These are phyloP conservation scores for Chaunax sp. DNA, from an alignment of 2,797 vertebrate genomes.

Conservation along the genomic window DNA sequence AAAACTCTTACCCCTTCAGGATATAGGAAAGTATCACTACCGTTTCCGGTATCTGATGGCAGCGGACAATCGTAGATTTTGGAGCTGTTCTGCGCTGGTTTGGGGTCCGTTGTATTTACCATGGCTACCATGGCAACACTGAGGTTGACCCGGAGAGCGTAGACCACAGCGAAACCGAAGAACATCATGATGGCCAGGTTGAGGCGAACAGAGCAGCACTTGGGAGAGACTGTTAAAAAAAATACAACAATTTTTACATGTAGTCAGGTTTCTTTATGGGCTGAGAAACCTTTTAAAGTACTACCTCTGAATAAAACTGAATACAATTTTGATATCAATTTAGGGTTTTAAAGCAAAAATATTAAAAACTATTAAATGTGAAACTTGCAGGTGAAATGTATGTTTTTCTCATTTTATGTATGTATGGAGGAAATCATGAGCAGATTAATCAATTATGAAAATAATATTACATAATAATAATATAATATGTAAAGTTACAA, in stretches of 20 bases:
- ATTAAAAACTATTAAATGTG: too few relatives aligned
- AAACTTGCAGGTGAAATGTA: too few relatives aligned
- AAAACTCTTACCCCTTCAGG: constrained; percentile 74
- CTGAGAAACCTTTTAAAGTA: not conserved
- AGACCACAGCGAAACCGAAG: constrained; percentile 86
- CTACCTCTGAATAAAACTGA: too few relatives aligned
- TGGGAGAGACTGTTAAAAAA: constrained; percentile 61
- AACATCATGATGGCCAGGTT: constrained; percentile 88
- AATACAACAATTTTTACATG: not conserved
- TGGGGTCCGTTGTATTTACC: constrained; percentile 81
- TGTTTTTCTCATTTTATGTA: too few relatives aligned
- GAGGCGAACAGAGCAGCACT: constrained; percentile 86
- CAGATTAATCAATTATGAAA: too few relatives aligned
- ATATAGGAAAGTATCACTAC: constrained; percentile 46
- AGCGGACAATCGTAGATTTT: constrained; percentile 61
- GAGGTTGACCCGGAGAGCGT: constrained; percentile 89
- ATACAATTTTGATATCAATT: too few relatives aligned
- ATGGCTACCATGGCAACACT: constrained; percentile 91
- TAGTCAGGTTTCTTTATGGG: not conserved
- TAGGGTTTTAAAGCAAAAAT: too few relatives aligned
- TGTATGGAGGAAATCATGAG: too few relatives aligned
- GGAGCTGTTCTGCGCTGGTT: constrained; percentile 52
- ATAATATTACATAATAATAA: too few relatives aligned
- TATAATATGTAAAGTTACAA: too few relatives aligned
- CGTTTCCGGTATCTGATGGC: constrained; percentile 38